Base-by-base conservation (phyloP, 53 echinoderm and acorn worm species). In the Echinarachnius parma region DNA sequence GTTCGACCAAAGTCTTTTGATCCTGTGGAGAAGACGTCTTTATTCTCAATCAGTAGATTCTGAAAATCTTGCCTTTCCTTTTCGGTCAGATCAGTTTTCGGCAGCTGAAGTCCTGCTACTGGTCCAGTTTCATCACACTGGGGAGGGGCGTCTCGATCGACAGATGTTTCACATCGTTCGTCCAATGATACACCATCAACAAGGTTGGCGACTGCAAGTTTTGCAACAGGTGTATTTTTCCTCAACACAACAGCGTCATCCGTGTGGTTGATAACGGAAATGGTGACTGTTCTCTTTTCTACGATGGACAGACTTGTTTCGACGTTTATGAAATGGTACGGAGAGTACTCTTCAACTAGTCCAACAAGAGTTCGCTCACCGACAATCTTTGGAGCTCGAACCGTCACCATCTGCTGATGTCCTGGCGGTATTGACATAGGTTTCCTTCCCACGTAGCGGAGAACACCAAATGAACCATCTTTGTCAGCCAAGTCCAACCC, bases 401-500 rank as follows among this genome's bases (percentile, higher is more conserved):
- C 70, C 2, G 10, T 33, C 21, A 70, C 48, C 25, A 53, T 20
- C 32, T 31, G 50, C 20, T 61, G 22, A 11, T 26, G 65, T 57
- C 66, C 66, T 15, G 66, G 36, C 15, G 34, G 33, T 14, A 57
- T 27, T 4, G 21, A 14, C 9, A 76, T 3, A 3, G 60, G 76
- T 30, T 76, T 59, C 24, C 37, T 49, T 5, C 44, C 48, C 18
- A 23, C 28, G 31, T 66, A 79, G 31, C 58, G 31, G 16, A 79
- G n/a, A 15, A 53, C 20, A 18, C 79, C 67, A 15, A 79, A 9
- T 15, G n/a, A 31, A 5, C 79, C 66, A 66, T 79, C 30, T 22
- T 18, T 54, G 54, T 66, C 57, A 15, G 66, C 79, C 27, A 79
- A 44, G 46, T 55, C 50, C 35, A 53, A 21, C 22, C 79, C 66